A percentile compares a stretch with the other conserved stretches of the same genome.
phyloP scores from a whole-genome alignment of 2,888 invertebrate species.

The Chelonus formosanus region DNA sequence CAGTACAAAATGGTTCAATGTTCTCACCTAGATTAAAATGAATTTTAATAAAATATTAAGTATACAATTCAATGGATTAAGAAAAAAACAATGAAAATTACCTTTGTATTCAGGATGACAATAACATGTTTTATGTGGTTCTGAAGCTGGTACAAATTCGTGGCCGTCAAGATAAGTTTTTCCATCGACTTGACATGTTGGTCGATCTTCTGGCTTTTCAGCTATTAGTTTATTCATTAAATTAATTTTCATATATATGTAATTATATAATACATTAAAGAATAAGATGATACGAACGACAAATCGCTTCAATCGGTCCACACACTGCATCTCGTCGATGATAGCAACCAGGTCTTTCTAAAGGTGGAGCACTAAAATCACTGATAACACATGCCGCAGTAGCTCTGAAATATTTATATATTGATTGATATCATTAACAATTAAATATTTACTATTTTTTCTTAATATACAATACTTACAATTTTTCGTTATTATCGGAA shows the following conservation, averaged over 20 bases:
- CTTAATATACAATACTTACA: no score
- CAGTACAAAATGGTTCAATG: constrained; percentile 50
- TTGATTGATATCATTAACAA: not conserved
- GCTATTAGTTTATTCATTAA: constrained; percentile 38
- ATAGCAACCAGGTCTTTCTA: no score
- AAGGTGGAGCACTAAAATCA: no score
- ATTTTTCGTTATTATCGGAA: no score
- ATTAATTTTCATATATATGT: not conserved
- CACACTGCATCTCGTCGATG: no score
- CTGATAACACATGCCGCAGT: no score
- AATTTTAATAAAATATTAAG: no score
- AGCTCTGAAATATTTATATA: not conserved
- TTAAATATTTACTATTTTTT: not conserved
- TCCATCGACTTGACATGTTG: constrained; percentile 51
- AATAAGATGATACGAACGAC: constrained; percentile 47
- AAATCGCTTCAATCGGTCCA: constrained; percentile 35
- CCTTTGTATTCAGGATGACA: constrained; percentile 47
- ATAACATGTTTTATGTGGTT: constrained; percentile 45
- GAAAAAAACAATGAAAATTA: constrained; percentile 14
- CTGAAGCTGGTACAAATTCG: constrained; percentile 40
- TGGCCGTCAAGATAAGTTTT: constrained; percentile 50
- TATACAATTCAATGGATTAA: not conserved
- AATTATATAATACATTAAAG: not conserved
- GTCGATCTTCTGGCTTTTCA: constrained; percentile 40
- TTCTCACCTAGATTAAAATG: constrained; percentile 46